Conservation (phyloP, 2,888 invertebrate species). For the Synanthedon formicaeformis region DNA sequence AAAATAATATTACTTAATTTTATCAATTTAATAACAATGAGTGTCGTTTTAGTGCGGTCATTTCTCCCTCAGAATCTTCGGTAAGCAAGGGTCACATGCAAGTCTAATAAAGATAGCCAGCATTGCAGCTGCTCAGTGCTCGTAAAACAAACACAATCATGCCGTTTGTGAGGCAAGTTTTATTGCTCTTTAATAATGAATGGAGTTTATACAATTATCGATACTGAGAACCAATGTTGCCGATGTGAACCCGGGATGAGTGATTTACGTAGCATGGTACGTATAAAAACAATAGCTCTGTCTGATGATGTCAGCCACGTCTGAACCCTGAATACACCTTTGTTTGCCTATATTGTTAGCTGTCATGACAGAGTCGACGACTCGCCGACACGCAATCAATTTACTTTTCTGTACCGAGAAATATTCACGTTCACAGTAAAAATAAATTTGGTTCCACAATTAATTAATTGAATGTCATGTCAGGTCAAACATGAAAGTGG, state of each 20-base stretch:
- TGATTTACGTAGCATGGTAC: constrained; percentile 34
- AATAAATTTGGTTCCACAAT: neutral
- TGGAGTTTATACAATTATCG: constrained; percentile 63
- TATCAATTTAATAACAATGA: too few species aligned
- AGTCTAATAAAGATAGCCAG: constrained; percentile 46
- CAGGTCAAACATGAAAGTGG: too few species aligned
- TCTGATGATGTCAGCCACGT: neutral
- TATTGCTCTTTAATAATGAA: constrained; percentile 55
- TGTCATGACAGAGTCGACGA: too few species aligned
- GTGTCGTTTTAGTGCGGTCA: neutral
- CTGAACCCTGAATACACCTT: constrained; percentile 3
- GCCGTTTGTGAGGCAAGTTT: constrained; percentile 46
- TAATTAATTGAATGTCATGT: too few species aligned
- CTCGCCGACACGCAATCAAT: neutral
- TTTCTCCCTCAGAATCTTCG: constrained; percentile 10
- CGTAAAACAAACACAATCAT: constrained; percentile 56
- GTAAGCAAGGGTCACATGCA: constrained; percentile 42
- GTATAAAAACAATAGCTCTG: neutral
- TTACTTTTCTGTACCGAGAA: constrained; percentile 1
- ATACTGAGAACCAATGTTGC: constrained; percentile 53
- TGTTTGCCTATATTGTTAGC: neutral
- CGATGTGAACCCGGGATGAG: constrained; percentile 25
- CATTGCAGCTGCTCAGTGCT: constrained; percentile 54
- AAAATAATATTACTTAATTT: too few species aligned
- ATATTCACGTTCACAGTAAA: neutral